phyloP scores from a whole-genome alignment of 92 coral and sea anemone species.

The Zoanthus sansibaricus region DNA sequence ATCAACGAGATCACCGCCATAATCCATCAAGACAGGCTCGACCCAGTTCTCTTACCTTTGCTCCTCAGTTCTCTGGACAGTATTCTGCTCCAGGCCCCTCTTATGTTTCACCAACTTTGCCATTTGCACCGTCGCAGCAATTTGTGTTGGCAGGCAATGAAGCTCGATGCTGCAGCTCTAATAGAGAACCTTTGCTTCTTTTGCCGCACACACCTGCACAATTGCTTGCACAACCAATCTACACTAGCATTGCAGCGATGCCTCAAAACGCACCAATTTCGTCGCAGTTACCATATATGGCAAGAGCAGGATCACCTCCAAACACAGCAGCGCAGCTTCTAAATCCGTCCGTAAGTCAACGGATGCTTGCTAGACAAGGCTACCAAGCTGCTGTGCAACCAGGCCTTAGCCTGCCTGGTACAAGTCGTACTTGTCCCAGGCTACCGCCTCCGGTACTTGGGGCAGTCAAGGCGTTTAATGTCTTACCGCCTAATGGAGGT shows the following conservation, averaged over 20 bases:
- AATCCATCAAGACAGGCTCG: slow-evolving; percentile 71
- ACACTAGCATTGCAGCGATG: slow-evolving; percentile 69
- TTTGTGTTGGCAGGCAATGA: slow-evolving; percentile 74
- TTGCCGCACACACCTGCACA: slow-evolving; percentile 83
- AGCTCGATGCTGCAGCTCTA: slow-evolving; percentile 76
- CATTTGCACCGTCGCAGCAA: slow-evolving; percentile 81
- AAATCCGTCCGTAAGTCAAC: slow-evolving; percentile 67
- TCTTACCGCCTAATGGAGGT: slow-evolving; percentile 67
- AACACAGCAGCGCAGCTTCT: slow-evolving; percentile 64
- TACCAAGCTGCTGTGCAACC: slow-evolving; percentile 76
- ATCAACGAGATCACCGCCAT: slow-evolving; percentile 52
- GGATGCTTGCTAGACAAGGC: slow-evolving; percentile 70
- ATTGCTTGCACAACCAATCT: slow-evolving; percentile 82
- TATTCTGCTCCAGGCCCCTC: slow-evolving; percentile 65
- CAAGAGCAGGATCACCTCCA: slow-evolving; percentile 48
- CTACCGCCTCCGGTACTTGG: slow-evolving; percentile 72
- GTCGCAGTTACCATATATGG: slow-evolving; percentile 72
- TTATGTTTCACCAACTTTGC: slow-evolving; percentile 77
- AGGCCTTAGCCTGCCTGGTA: slow-evolving; percentile 64
- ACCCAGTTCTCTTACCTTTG: slow-evolving; percentile 81
- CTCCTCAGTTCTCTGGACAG: slow-evolving; percentile 70
- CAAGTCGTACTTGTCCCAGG: slow-evolving; percentile 68
- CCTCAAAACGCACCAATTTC: slow-evolving; percentile 61
- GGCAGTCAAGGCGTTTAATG: slow-evolving; percentile 75
- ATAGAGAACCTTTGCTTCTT: slow-evolving; percentile 72